A percentile compares a stretch with the other conserved stretches of the same genome.
phyloP scores from a whole-genome alignment of 2,113 vertebrate species.

The Nycticebus coucang region DNA sequence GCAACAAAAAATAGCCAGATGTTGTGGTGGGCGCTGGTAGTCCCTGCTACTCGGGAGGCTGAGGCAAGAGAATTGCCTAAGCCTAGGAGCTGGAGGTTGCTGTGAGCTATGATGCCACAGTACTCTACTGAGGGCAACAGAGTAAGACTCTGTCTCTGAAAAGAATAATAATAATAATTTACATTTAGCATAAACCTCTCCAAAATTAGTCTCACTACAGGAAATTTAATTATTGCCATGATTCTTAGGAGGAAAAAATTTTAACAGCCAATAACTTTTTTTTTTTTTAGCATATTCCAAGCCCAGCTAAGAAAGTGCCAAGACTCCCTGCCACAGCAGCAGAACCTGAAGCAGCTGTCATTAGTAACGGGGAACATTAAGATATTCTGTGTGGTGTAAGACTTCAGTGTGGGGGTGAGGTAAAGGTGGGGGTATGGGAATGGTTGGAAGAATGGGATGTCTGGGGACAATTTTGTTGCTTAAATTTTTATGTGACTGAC shows the following conservation, averaged over 20 bases:
- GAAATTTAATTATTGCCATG: background rate
- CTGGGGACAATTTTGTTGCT: conserved; percentile 75
- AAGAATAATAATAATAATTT: no score
- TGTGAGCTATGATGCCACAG: no score
- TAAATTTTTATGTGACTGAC: conserved; percentile 80
- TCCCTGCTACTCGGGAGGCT: no score
- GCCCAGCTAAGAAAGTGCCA: conserved; percentile 97
- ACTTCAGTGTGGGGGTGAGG: background rate
- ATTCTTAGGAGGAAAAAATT: background rate
- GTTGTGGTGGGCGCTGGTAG: no score
- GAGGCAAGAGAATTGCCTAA: no score
- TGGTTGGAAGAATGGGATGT: conserved; percentile 53
- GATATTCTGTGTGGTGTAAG: conserved; percentile 83
- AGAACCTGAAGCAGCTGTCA: conserved; percentile 86
- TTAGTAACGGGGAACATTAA: conserved; percentile 91
- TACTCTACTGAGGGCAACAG: no score
- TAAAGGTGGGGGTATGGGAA: conserved; percentile 52
- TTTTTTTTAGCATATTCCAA: conserved; percentile 92
- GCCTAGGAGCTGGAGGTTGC: no score
- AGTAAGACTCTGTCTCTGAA: no score
- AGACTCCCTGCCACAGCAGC: conserved; percentile 91
- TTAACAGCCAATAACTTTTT: background rate
- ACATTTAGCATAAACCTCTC: background rate
- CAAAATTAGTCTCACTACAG: background rate
- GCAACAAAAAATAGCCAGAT: no score